These are phyloP conservation scores for Synergus umbraculus DNA, from an alignment of 2,888 invertebrate genomes.

Conservation along the genomic window DNA sequence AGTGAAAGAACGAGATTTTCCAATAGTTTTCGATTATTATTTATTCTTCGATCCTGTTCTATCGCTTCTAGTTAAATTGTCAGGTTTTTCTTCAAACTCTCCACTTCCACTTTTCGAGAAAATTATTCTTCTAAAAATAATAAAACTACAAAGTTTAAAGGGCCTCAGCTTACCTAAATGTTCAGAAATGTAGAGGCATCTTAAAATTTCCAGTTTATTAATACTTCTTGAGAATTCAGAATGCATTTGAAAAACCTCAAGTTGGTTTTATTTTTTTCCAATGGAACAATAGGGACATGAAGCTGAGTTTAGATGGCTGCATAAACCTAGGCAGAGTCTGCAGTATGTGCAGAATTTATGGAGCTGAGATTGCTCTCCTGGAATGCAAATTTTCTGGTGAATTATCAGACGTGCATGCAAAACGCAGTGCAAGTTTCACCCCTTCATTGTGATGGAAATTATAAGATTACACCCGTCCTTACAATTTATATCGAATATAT, in stretches of 20 bases:
- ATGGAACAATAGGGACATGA: constrained; percentile 35
- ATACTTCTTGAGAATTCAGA: background rate
- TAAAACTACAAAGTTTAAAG: no score
- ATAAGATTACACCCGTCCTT: constrained; percentile 15
- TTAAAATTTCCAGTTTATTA: background rate
- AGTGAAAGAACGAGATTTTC: background rate
- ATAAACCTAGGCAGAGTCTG: constrained; percentile 20
- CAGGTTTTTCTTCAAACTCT: background rate
- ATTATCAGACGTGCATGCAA: constrained; percentile 28
- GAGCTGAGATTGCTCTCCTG: constrained; percentile 25
- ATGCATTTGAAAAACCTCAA: background rate
- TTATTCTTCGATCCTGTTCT: background rate
- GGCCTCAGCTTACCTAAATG: background rate
- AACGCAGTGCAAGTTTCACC: constrained; percentile 15
- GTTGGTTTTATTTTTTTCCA: background rate
- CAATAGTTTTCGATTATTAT: background rate
- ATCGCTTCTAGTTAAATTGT: background rate
- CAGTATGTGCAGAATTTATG: constrained; percentile 32
- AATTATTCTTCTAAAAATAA: background rate
- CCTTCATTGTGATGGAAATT: constrained; percentile 27
- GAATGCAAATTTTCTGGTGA: constrained; percentile 32
- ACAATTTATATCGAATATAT: constrained; percentile 20
- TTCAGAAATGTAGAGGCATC: background rate
- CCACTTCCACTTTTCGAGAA: background rate
- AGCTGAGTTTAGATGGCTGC: constrained; percentile 19